phyloP scores from a whole-genome alignment of 2,797 vertebrate species.

The Pristis pectinata region DNA sequence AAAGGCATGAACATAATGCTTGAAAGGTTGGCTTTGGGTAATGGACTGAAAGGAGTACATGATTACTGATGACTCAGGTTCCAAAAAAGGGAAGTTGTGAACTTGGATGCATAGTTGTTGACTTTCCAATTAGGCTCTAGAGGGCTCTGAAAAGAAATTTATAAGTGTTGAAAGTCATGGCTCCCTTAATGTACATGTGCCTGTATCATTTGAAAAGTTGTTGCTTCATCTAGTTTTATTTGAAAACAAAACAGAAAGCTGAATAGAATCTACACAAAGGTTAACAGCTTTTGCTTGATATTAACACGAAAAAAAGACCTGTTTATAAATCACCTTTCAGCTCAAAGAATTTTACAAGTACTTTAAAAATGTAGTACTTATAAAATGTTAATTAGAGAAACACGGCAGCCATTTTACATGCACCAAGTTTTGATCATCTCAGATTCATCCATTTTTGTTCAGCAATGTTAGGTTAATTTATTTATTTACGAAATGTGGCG shows the following conservation, averaged over 20 bases:
- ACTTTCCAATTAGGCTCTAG: neutral
- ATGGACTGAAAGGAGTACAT: neutral
- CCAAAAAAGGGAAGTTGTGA: neutral
- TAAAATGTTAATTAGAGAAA: too few species aligned
- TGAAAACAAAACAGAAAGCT: neutral
- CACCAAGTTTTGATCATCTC: too few species aligned
- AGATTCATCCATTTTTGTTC: too few species aligned
- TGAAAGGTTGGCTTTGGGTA: neutral
- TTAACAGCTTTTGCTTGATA: neutral
- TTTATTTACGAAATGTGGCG: too few species aligned
- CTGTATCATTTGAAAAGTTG: neutral
- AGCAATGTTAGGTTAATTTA: too few species aligned
- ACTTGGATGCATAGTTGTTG: neutral
- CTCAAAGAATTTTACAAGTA: too few species aligned
- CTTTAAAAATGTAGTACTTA: too few species aligned
- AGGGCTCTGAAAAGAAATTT: neutral
- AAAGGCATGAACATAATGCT: neutral
- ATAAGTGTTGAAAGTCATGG: neutral
- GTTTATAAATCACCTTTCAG: too few species aligned
- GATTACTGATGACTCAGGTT: neutral
- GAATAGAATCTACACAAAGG: neutral
- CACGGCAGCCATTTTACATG: too few species aligned
- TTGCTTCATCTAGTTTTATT: neutral
- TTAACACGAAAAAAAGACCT: neutral
- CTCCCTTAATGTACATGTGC: neutral